These are phyloP conservation scores for Drosophila helvetica DNA, from an alignment of 2,888 invertebrate species.

Conservation along the genomic window DNA sequence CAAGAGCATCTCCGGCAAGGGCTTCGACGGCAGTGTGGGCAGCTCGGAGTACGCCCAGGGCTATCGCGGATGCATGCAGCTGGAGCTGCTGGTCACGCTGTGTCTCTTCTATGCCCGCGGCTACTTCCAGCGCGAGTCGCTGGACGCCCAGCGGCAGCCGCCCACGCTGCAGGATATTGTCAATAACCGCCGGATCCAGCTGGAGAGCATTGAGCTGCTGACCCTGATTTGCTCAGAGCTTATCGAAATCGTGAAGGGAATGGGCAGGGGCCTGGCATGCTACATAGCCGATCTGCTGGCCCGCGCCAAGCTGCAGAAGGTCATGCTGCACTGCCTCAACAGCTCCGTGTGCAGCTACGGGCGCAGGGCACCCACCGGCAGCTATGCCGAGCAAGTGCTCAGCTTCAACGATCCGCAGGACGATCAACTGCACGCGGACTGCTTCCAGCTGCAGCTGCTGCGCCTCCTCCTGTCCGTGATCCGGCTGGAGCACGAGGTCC, in stretches of 20 bases:
- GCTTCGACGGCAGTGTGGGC: constrained; percentile 86
- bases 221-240: constrained; percentile 89
- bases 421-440: constrained; percentile 87
- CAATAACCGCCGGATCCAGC: constrained; percentile 91
- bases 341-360: constrained; percentile 86
- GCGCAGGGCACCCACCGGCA: constrained; percentile 70
- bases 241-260: constrained; percentile 89
- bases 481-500: constrained; percentile 90
- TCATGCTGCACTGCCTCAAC: constrained; percentile 91
- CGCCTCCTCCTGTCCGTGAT: constrained; percentile 89
- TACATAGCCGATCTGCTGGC: constrained; percentile 90
- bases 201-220: constrained; percentile 90
- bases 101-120: constrained; percentile 92
- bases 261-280: constrained; percentile 89
- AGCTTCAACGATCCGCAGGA: constrained; percentile 88
- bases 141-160: constrained; percentile 83
- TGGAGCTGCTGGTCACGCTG: constrained; percentile 90
- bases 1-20: constrained; percentile 90
- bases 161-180: constrained; percentile 88
- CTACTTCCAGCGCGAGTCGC: constrained; percentile 84
- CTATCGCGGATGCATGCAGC: constrained; percentile 91
- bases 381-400: constrained; percentile 90
- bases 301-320: constrained; percentile 93
- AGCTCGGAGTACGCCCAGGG: constrained; percentile 88
- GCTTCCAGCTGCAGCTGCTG: constrained; percentile 88